phyloP scores from a whole-genome alignment of 2,888 invertebrate species.

The Hemithea aestivaria region DNA sequence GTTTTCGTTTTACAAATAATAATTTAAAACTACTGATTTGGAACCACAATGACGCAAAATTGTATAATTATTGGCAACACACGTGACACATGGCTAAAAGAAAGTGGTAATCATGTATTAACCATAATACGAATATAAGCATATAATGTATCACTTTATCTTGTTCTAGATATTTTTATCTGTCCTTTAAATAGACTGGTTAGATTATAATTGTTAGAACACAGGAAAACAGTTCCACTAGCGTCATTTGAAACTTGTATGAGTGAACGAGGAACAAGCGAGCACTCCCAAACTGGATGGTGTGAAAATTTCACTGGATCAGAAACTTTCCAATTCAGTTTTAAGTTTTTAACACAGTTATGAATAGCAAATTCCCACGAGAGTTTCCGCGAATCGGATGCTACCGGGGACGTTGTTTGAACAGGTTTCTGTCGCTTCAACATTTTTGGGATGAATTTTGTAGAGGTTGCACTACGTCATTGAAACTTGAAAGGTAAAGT shows the following conservation, averaged over 20 bases:
- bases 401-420: slow-evolving; percentile 33
- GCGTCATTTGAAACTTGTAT: slow-evolving; percentile 10
- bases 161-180: too few species aligned
- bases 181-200: too few species aligned
- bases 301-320: slow-evolving; percentile 27
- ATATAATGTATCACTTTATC: too few species aligned
- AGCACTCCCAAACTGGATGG: slow-evolving; percentile 14
- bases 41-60: too few species aligned
- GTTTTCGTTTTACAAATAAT: too few species aligned
- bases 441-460: slow-evolving; percentile 5
- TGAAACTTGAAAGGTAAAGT: too few species aligned
- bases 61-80: too few species aligned
- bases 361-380: slow-evolving; percentile 34
- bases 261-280: slow-evolving; percentile 7
- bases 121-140: too few species aligned
- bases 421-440: slow-evolving; percentile 28
- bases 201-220: too few species aligned
- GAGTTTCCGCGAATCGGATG: slow-evolving; percentile 27
- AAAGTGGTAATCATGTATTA: too few species aligned
- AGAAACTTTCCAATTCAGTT: slow-evolving; percentile 36
- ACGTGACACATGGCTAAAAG: too few species aligned
- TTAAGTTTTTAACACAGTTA: slow-evolving; percentile 39
- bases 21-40: too few species aligned
- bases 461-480: not conserved
- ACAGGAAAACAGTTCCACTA: slow-evolving; percentile 8